Evolutionary conservation across 92 coral and sea anemone species (phyloP).

Genomic region (Epizoanthus stellaris): DNA sequence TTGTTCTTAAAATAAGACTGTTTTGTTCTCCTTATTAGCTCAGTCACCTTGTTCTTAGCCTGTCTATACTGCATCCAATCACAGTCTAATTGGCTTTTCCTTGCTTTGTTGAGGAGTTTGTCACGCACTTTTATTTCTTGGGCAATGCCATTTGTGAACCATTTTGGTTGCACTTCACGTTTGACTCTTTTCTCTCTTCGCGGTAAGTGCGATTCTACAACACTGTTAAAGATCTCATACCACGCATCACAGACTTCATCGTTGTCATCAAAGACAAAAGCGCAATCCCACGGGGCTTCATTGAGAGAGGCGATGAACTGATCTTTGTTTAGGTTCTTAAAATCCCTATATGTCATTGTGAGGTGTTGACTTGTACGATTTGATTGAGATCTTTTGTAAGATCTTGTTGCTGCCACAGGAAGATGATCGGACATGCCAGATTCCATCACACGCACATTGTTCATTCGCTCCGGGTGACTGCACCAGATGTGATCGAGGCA

Average conservation of each 20-base stretch:
- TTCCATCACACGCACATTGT: slow-evolving; percentile 2
- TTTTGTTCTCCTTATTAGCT: too few relatives aligned
- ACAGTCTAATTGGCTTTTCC: slow-evolving; percentile 27
- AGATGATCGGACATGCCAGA: slow-evolving; percentile 69
- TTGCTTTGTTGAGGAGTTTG: slow-evolving; percentile 28
- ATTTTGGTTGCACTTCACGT: slow-evolving; percentile 34
- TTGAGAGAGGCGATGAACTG: slow-evolving; percentile 36
- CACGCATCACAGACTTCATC: slow-evolving; percentile 12
- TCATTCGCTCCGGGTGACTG: slow-evolving; percentile 58
- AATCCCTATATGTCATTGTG: slow-evolving; percentile 4
- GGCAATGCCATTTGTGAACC: slow-evolving; percentile 22
- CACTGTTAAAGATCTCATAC: slow-evolving; percentile 18
- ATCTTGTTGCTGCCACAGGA: slow-evolving; percentile 44
- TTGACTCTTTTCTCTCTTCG: slow-evolving; percentile 42
- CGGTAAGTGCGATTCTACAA: slow-evolving; percentile 47
- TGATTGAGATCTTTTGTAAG: slow-evolving; percentile 13
- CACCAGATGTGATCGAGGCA: slow-evolving; percentile 70
- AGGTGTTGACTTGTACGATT: too few relatives aligned
- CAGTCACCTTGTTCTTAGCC: not conserved
- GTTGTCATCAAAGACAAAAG: slow-evolving; percentile 50
- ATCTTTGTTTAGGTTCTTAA: slow-evolving; percentile 53
- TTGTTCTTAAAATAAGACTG: too few relatives aligned
- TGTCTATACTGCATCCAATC: slow-evolving; percentile 41
- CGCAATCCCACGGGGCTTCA: slow-evolving; percentile 62
- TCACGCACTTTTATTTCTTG: slow-evolving; percentile 32